These are phyloP conservation scores for Antigone vipio DNA, from an alignment of 2,113 vertebrate species.

Conservation along the genomic window DNA sequence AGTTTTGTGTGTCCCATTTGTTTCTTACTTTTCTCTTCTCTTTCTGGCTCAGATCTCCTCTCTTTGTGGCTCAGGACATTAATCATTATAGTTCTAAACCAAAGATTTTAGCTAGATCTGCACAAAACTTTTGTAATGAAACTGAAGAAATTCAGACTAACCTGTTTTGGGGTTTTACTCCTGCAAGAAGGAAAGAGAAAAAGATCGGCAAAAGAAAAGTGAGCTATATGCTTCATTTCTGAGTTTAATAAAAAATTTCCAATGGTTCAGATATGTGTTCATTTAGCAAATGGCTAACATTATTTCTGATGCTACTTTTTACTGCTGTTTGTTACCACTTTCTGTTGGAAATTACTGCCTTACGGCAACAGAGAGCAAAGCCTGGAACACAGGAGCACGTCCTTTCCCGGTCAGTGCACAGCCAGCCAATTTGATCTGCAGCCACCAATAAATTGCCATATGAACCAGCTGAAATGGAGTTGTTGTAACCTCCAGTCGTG, in stretches of 20 bases:
- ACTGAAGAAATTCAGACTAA: constrained; percentile 20
- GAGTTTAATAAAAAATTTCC: neutral
- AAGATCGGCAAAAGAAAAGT: neutral
- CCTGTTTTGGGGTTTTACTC: neutral
- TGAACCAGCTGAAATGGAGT: neutral
- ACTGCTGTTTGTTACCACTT: neutral
- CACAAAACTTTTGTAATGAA: constrained; percentile 52
- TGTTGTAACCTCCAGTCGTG: neutral
- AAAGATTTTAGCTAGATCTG: constrained; percentile 52
- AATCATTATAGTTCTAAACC: constrained; percentile 47
- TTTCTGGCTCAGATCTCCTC: neutral
- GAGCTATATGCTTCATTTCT: neutral
- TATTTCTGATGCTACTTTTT: neutral
- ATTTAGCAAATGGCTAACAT: neutral
- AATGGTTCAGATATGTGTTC: neutral
- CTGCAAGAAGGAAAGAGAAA: neutral
- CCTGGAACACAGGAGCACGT: neutral
- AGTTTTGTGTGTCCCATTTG: constrained; percentile 15
- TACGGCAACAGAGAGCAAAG: neutral
- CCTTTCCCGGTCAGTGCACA: accelerated
- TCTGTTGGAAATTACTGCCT: neutral
- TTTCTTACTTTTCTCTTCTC: constrained; percentile 26
- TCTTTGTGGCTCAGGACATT: constrained; percentile 12
- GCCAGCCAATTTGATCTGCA: neutral
- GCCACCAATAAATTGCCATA: neutral